These are phyloP conservation scores for Okapia johnstoni DNA, from an alignment of 2,113 vertebrate genomes.

Conservation along the genomic window DNA sequence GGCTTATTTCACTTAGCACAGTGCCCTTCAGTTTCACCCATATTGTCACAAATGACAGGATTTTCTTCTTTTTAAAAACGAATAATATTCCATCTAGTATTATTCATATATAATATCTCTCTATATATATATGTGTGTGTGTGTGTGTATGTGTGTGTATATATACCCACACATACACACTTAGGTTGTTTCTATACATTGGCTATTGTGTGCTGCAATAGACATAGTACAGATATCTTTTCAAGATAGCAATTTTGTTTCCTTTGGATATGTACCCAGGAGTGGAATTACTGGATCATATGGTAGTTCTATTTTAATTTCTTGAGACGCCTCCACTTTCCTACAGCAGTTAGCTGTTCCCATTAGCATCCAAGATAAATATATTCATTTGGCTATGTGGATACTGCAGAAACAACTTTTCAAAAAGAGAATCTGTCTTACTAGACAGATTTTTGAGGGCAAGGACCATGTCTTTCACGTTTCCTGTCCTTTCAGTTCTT, in stretches of 20 bases:
- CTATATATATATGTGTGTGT: fast-evolving
- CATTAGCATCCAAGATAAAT: background rate
- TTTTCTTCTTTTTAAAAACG: background rate
- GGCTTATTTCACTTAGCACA: background rate
- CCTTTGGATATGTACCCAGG: background rate
- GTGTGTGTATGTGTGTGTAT: background rate
- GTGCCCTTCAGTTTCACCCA: background rate
- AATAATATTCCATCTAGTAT: background rate
- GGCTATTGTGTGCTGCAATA: background rate
- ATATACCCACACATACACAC: background rate
- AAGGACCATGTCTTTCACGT: background rate
- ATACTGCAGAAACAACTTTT: background rate
- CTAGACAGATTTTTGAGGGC: background rate
- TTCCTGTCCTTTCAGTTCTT: background rate
- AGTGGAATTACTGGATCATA: background rate
- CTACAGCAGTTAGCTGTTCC: background rate
- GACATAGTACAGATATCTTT: background rate
- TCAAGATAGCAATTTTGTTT: background rate
- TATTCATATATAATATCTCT: background rate
- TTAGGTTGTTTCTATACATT: background rate
- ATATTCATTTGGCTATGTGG: background rate
- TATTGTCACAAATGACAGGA: background rate
- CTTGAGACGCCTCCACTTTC: background rate
- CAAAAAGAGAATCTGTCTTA: background rate
- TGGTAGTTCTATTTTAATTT: constrained; percentile 13